phyloP scores from a whole-genome alignment of 2,888 invertebrate genomes.

The Pherbina coryleti region DNA sequence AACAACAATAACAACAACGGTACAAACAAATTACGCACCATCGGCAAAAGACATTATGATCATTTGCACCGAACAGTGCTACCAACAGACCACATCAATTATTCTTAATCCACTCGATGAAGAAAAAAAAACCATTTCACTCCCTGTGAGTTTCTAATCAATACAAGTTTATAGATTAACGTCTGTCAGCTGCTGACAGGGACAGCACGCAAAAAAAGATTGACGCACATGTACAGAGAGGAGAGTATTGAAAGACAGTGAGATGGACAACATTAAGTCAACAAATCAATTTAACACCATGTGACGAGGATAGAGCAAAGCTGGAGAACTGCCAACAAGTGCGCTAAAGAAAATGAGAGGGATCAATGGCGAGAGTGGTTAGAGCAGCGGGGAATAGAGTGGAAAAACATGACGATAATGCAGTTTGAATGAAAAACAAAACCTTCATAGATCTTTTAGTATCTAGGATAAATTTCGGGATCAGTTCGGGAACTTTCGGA shows the following conservation, averaged over 20 bases:
- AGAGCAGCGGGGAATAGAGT: neutral
- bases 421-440: too few relatives aligned
- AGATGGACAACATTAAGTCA: neutral
- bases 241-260: neutral
- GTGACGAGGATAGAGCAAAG: neutral
- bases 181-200: conserved; percentile 22
- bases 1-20: neutral
- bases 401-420: too few relatives aligned
- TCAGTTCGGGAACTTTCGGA: neutral
- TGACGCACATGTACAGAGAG: neutral
- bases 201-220: neutral
- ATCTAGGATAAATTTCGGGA: neutral
- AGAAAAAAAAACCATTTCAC: neutral
- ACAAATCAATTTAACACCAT: conserved; percentile 18
- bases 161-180: conserved; percentile 8
- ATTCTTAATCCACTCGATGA: neutral
- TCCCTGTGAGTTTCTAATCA: conserved; percentile 24
- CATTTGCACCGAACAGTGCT: neutral
- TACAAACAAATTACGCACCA: neutral
- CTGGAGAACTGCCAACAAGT: neutral
- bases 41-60: too few relatives aligned
- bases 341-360: neutral
- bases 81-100: neutral
- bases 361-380: too few relatives aligned
- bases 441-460: too few relatives aligned